A percentile compares a stretch with the other conserved stretches of the same genome.
Evolutionary conservation across 2,113 vertebrate species (phyloP).

Genomic region (Kryptolebias marmoratus): DNA sequence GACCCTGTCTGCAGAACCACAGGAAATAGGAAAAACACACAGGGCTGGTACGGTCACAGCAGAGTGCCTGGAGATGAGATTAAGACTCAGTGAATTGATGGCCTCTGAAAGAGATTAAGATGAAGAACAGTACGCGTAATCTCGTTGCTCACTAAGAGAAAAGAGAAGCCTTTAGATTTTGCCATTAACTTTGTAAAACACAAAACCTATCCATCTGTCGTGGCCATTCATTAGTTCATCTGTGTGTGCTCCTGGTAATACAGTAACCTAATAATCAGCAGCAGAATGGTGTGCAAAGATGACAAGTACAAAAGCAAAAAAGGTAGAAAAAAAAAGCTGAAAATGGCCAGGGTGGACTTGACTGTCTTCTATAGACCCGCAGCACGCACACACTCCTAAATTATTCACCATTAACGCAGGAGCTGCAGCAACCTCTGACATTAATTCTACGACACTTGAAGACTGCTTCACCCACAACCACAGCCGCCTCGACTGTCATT

Average conservation of each 20-base stretch:
- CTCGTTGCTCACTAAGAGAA: slow-evolving; percentile 75
- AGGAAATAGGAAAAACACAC: slow-evolving; percentile 43
- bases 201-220: slow-evolving; percentile 36
- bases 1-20: slow-evolving; percentile 1
- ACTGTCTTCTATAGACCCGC: not conserved
- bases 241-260: slow-evolving; percentile 31
- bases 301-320: not conserved
- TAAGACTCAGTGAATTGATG: slow-evolving; percentile 73
- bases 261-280: slow-evolving; percentile 46
- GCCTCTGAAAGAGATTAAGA: slow-evolving; percentile 76
- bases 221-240: slow-evolving; percentile 12
- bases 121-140: slow-evolving; percentile 73
- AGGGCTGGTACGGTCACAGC: slow-evolving; percentile 46
- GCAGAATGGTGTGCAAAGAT: slow-evolving; percentile 3
- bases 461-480: slow-evolving; percentile 44
- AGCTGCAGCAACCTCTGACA: slow-evolving; percentile 54
- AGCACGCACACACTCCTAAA: slow-evolving; percentile 23
- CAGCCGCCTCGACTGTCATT: slow-evolving; percentile 40
- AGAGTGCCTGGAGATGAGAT: slow-evolving; percentile 73
- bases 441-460: slow-evolving; percentile 48
- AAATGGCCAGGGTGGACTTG: not conserved
- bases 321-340: slow-evolving; percentile 13
- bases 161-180: slow-evolving; percentile 66
- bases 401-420: slow-evolving; percentile 65
- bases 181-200: slow-evolving; percentile 56